phyloP scores from a whole-genome alignment of 2,113 vertebrate genomes.

The Trematocara stigmaticum region DNA sequence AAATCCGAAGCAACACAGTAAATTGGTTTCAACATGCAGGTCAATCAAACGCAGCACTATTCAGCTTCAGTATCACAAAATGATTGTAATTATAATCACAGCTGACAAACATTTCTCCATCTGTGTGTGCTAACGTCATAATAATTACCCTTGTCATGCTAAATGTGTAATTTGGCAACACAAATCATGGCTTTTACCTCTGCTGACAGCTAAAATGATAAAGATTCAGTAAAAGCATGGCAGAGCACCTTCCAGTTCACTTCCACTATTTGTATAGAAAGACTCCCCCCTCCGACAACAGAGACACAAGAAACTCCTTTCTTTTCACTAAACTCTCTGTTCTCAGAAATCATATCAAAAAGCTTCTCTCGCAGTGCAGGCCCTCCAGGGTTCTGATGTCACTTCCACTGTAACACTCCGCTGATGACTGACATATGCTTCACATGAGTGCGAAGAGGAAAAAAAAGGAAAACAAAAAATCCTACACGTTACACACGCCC shows the following conservation, averaged over 20 bases:
- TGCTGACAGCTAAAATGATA: constrained; percentile 58
- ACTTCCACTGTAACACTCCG: constrained; percentile 76
- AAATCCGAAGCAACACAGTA: neutral
- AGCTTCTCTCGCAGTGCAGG: constrained; percentile 71
- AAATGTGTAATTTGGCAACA: constrained; percentile 60
- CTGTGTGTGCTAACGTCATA: constrained; percentile 44
- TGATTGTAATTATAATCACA: constrained; percentile 60
- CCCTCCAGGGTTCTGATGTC: constrained; percentile 80
- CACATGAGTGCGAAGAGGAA: constrained; percentile 50
- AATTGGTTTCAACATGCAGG: constrained; percentile 51
- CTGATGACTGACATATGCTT: constrained; percentile 75
- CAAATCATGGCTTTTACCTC: constrained; percentile 50
- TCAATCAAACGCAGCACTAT: constrained; percentile 45
- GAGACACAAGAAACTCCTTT: constrained; percentile 62
- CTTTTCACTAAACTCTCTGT: constrained; percentile 67
- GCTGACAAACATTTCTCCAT: constrained; percentile 59
- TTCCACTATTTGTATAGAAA: constrained; percentile 65
- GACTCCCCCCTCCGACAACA: constrained; percentile 36
- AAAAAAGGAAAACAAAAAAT: constrained; percentile 10
- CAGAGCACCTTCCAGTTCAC: constrained; percentile 69
- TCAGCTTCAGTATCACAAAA: constrained; percentile 53
- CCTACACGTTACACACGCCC: constrained; percentile 32
- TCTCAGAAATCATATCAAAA: constrained; percentile 76
- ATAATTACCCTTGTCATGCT: constrained; percentile 61
- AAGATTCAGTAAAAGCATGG: constrained; percentile 52